Evolutionary conservation across 2,888 invertebrate genomes (phyloP), one percentile per base, ranked within the genome.

Genomic region (Sarcophaga rosellei): DNA sequence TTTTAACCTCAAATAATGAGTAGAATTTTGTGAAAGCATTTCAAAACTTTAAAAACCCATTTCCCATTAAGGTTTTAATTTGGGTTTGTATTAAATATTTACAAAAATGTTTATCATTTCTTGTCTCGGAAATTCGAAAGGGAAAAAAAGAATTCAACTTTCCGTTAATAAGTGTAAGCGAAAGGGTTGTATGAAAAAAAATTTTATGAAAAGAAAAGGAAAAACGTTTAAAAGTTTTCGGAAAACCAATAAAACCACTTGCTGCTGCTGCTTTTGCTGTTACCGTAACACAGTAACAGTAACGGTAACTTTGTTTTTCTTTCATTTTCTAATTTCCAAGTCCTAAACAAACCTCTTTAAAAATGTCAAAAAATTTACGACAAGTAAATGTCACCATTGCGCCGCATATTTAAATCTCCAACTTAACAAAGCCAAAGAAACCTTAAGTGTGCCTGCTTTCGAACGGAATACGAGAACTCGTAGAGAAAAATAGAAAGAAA

Each of bases 281-380:
- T 35, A 35, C 35, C 35, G 35, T 35, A 35, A 35, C 35, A 35
- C 8, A 35, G 35, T 35, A 53, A 25, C 25, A 4, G 25, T 25
- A 25, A 25, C 0, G 25, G 45, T 73, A 25, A 15, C 74, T 63
- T 75, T 63, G 12, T 75, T 75, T 47, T 47, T 85, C 77, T 81
- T 81, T 80, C n/a, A 59, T 80, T 73, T 78, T 66, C 44, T 57
- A 76, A 79, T 72, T 73, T 80, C 73, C 61, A 72, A 15, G 83
- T 74, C 80, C 80, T 77, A 83, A 83, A 47, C 68, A 83, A 86
- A 86, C 80, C 76, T 68, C 68, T 86, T 82, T 76, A 63, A 77
- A 76, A 76, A 80, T 86, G 73, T 74, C 72, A 76, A 82, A 82
- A 76, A 81, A 17, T 53, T 66, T 61, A 74, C 69, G 61, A 78